Evolutionary conservation across 1,140 invertebrate species (phyloP).

Genomic region (Apis florea): DNA sequence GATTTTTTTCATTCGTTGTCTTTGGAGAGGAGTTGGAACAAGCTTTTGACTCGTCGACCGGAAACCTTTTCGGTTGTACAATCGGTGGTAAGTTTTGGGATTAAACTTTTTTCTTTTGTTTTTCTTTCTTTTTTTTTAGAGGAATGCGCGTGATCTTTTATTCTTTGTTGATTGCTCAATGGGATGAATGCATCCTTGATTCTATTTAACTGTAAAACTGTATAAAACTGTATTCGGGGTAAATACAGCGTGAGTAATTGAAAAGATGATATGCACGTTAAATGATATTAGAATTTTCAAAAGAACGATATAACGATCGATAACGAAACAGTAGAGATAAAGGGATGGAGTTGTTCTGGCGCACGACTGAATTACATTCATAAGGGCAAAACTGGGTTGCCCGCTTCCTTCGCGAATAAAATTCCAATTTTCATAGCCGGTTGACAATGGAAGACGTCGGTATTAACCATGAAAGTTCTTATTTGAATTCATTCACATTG

Average conservation of each 20-base stretch:
- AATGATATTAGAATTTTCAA: neutral
- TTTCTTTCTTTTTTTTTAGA: neutral
- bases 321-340: neutral
- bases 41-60: neutral
- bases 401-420: constrained; percentile 23
- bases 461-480: constrained; percentile 9
- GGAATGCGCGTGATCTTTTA: neutral
- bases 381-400: constrained; percentile 19
- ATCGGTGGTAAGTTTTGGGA: neutral
- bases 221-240: neutral
- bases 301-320: neutral
- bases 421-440: constrained; percentile 24
- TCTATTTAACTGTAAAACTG: neutral
- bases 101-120: neutral
- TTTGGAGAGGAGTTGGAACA: neutral
- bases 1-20: neutral
- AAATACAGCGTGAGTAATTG: neutral
- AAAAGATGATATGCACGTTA: too few species aligned
- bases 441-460: constrained; percentile 2
- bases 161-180: neutral
- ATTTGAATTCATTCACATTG: neutral
- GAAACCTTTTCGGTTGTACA: neutral
- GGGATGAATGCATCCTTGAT: neutral
- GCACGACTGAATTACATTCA: constrained; percentile 8
- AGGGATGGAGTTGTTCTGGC: neutral